Evolutionary conservation across 2,888 invertebrate species (phyloP).

Genomic region (Oscheius sp.): DNA sequence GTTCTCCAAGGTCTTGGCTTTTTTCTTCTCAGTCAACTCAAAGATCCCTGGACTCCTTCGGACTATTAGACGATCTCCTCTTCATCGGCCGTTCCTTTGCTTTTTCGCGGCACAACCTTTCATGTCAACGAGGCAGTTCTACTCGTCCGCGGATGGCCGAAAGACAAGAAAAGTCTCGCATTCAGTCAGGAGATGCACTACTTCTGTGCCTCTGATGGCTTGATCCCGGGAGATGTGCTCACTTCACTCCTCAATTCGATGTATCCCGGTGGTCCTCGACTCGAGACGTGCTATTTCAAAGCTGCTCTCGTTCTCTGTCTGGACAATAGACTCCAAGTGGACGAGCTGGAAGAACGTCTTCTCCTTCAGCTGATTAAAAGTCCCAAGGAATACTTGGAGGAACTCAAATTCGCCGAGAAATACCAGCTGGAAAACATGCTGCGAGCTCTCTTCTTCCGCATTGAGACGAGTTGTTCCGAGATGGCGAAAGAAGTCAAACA

Average conservation of each 20-base stretch:
- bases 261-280: constrained; percentile 37
- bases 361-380: neutral
- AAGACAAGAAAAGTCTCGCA: neutral
- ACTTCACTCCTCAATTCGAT: constrained; percentile 43
- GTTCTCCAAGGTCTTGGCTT: no score
- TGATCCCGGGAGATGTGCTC: constrained; percentile 31
- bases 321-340: constrained; percentile 45
- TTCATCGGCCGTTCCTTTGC: constrained; percentile 27
- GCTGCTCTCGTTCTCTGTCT: constrained; percentile 50
- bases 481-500: neutral
- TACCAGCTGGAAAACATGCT: neutral
- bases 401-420: neutral
- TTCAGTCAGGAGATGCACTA: neutral
- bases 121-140: constrained; percentile 53
- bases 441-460: neutral
- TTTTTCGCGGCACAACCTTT: constrained; percentile 47
- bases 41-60: neutral
- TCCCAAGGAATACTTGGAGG: neutral
- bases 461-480: neutral
- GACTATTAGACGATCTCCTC: neutral
- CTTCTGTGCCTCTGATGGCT: neutral
- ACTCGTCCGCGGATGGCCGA: constrained; percentile 37
- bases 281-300: constrained; percentile 45
- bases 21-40: no score
- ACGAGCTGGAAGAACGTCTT: constrained; percentile 39